Evolutionary conservation across 2,113 vertebrate genomes (phyloP), one percentile per base, ranked within the genome.

Genomic region (Caloenas nicobarica): DNA sequence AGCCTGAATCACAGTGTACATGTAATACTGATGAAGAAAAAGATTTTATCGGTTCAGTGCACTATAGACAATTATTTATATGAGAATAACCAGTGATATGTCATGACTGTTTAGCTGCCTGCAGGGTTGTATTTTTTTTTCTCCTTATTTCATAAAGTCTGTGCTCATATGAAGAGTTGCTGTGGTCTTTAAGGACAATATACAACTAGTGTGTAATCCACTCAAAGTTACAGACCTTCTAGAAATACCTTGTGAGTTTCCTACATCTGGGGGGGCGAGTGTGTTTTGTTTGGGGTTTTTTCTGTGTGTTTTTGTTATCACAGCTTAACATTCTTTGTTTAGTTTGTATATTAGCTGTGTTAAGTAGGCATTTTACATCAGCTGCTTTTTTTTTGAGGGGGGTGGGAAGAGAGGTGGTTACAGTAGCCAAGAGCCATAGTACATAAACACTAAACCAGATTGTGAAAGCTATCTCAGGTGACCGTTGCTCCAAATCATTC

Each of bases 1-100:
- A 22, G 4, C 54, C 56, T 81, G 44, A 76, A 56, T 81, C 25
- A 34, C n/a, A 54, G 0, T 4, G 22, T 86, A 1, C 0, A 0
- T 7, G 3, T 46, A 56, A n/a, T 33, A 34, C 7, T 76, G 38
- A 8, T 34, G 9, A 56, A 46, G 50, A 23, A 61, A 33, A 86
- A 46, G 5, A 9, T 56, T 71, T 28, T 23, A n/a, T 46, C 25
- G 21, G 0, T 58, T 81, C 18, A n/a, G 0, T 62, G 31, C 38
- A 64, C 66, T 60, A 13, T 31, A 46, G 54, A n/a, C 11, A 60
- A 0, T n/a, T 86, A 57, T n/a, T 16, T 68, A 4, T 26, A 13
- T 26, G 21, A 51, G 46, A 79, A 14, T 46, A 76, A 51, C 13
- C 34, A 56, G 9, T 15, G 9, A 11, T 46, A 14, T 44, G 31